phyloP scores from a whole-genome alignment of 2,113 vertebrate species.

The Telmatochromis bifrenatus region DNA sequence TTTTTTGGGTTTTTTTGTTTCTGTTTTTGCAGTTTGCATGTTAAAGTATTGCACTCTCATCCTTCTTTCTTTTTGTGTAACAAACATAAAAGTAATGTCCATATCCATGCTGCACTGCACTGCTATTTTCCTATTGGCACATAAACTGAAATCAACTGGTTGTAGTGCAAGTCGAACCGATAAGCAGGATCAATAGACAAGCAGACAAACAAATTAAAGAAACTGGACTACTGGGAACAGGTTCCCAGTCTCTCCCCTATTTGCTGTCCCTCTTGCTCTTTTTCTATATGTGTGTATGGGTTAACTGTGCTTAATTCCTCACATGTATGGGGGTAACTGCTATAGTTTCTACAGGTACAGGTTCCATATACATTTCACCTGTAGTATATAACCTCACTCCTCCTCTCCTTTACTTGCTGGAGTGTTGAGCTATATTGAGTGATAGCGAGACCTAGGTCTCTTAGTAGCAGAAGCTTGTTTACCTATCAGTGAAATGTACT shows the following conservation, averaged over 20 bases:
- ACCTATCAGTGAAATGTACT: neutral
- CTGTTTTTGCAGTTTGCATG: neutral
- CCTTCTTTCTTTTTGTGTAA: neutral
- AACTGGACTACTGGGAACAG: neutral
- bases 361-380: neutral
- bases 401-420: neutral
- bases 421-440: neutral
- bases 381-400: neutral
- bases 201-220: neutral
- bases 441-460: neutral
- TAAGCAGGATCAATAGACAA: neutral
- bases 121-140: neutral
- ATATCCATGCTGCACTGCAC: neutral
- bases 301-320: neutral
- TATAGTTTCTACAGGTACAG: neutral
- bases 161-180: neutral
- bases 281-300: neutral
- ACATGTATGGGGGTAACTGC: neutral
- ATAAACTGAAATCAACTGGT: neutral
- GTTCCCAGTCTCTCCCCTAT: neutral
- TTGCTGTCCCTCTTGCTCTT: neutral
- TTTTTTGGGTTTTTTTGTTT: fast-evolving
- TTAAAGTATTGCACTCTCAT: neutral
- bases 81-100: neutral
- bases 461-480: neutral